Evolutionary conservation across 2,113 vertebrate species (phyloP).

Genomic region (Petrocephalus zakoni): DNA sequence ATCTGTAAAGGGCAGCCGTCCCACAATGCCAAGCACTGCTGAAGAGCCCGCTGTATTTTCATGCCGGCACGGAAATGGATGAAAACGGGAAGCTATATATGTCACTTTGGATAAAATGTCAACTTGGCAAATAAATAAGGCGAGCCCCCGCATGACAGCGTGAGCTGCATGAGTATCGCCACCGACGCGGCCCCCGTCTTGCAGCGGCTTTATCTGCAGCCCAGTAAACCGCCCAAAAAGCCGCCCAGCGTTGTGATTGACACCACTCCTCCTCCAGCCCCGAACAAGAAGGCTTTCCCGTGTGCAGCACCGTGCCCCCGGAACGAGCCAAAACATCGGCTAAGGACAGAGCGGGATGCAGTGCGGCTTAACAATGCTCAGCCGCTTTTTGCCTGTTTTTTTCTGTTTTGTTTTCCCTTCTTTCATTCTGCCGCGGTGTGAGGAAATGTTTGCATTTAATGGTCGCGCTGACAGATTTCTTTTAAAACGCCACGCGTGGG

Average conservation of each 20-base stretch:
- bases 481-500: slow-evolving; percentile 15
- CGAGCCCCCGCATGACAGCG: not conserved
- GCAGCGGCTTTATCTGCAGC: not conserved
- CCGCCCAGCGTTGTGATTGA: not conserved
- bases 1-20: not conserved
- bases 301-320: not conserved
- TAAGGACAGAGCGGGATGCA: not conserved
- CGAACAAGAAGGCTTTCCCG: not conserved
- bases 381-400: not conserved
- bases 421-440: slow-evolving; percentile 18
- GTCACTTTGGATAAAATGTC: slow-evolving; percentile 4
- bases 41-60: not conserved
- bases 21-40: not conserved
- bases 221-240: not conserved
- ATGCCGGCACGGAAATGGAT: not conserved
- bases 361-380: not conserved
- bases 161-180: not conserved
- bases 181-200: not conserved
- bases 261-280: not conserved
- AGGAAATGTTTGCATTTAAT: slow-evolving; percentile 27
- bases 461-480: slow-evolving; percentile 34
- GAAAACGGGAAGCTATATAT: not conserved
- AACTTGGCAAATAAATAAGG: not conserved
- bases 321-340: not conserved
- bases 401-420: not conserved